Evolutionary conservation across 2,113 vertebrate species (phyloP).

Genomic region (Oncorhynchus clarkii): DNA sequence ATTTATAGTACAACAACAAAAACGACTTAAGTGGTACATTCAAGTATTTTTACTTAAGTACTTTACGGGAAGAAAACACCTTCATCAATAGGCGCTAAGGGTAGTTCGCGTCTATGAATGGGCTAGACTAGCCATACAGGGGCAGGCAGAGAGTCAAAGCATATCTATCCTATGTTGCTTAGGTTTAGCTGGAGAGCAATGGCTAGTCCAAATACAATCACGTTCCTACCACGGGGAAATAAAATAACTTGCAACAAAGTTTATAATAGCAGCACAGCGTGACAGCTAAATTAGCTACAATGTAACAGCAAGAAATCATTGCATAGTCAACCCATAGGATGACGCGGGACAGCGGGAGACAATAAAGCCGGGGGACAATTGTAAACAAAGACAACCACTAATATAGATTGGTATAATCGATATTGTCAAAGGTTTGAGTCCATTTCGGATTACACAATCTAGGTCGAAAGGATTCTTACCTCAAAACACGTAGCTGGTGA

Average conservation of each 20-base stretch:
- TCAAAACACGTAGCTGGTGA: constrained; percentile 16
- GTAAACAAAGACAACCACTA: constrained; percentile 61
- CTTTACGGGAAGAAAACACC: no score
- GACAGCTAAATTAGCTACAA: constrained; percentile 31
- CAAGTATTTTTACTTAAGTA: no score
- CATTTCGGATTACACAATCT: not conserved
- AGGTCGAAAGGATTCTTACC: constrained; percentile 50
- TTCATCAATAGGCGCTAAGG: no score
- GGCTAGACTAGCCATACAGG: no score
- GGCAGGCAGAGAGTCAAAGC: no score
- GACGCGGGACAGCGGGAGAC: constrained; percentile 28
- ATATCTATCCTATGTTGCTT: no score
- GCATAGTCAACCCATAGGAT: constrained; percentile 38
- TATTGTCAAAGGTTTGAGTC: not conserved
- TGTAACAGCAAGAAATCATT: constrained; percentile 14
- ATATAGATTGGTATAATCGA: not conserved
- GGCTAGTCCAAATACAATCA: no score
- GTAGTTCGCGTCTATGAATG: no score
- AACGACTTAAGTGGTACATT: no score
- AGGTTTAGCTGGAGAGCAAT: no score
- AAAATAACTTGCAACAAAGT: not conserved
- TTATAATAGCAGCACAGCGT: not conserved
- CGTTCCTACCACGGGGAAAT: not conserved
- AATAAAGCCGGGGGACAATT: constrained; percentile 37
- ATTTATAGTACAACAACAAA: no score